Evolutionary conservation across 1,140 invertebrate species (phyloP), one percentile per base, ranked within the genome.

Genomic region (Nasonia vitripennis): DNA sequence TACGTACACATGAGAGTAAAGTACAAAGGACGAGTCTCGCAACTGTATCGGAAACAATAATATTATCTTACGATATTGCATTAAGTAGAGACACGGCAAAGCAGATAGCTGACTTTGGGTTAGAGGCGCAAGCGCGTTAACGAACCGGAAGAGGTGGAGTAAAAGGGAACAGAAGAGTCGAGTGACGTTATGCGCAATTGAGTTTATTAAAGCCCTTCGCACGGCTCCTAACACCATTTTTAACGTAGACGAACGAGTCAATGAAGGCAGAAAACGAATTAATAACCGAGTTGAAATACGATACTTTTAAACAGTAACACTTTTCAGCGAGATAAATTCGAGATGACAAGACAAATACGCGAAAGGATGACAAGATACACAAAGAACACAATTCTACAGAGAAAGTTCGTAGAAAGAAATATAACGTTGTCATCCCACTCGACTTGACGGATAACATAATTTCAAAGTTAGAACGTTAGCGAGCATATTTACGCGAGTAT

Each of bases 181-280:
- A 82, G 71, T 82, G 71, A 82, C 81, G 70, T 62, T 82, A 75
- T 41, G 71, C 70, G 81, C 71, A 82, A 82, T 82, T 82, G 75
- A 75, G 74, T 82, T 82, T 82, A 82, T 75, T 48, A 82, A 82
- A 82, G 81, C 81, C 81, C 81, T 82, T 74, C 51, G 70, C 71
- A 37, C 2, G 17, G 27, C 48, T 74, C 48, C 78, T 79, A 78
- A 78, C 68, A 27, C 27, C 27, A 27, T 27, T 27, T 27, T 27
- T 1, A 27, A 27, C 27, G 27, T 27, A 27, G 27, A 27, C 1
- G 27, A 27, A 27, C 27, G 0, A 27, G 27, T 27, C 27, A 27
- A 27, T 27, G 27, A 27, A 27, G 27, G 27, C 27, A 27, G 1
- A 27, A 2, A 2, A 27, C 1, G 27, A 27, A 27, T 27, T 27